Conservation (phyloP, 30 jellyfish, hydroid and myxozoan species). For the Chrysaora quinquecirrha region DNA sequence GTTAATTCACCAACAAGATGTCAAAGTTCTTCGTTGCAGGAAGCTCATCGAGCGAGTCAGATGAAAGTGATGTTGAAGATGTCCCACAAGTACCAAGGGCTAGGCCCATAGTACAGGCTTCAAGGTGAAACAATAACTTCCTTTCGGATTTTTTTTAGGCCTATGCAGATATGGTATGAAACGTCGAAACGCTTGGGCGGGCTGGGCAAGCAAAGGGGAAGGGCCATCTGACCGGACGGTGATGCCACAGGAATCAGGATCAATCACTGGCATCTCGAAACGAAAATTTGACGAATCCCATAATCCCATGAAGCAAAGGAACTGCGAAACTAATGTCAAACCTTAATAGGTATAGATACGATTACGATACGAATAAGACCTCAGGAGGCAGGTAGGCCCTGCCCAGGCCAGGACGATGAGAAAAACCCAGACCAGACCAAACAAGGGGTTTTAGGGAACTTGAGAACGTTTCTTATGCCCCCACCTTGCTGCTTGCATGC, state of each 20-base stretch:
- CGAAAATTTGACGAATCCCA: background rate
- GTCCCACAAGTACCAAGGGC: constrained; percentile 69
- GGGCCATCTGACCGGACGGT: background rate
- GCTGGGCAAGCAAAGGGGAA: background rate
- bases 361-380: too few relatives aligned
- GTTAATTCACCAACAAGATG: constrained; percentile 47
- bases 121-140: constrained; percentile 46
- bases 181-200: too few relatives aligned
- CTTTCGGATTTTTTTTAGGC: background rate
- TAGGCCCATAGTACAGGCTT: constrained; percentile 71
- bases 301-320: background rate
- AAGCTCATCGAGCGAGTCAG: constrained; percentile 96
- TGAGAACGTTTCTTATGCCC: too few relatives aligned
- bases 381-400: too few relatives aligned
- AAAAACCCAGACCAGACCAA: too few relatives aligned
- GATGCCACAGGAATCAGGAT: background rate
- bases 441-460: too few relatives aligned
- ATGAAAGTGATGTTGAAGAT: constrained; percentile 87
- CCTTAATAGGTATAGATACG: too few relatives aligned
- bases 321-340: too few relatives aligned
- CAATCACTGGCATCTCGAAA: background rate
- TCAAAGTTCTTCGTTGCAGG: constrained; percentile 91
- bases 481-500: too few relatives aligned
- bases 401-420: too few relatives aligned
- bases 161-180: background rate